Percentiles rank a stretch among this genome's conserved stretches.
Conservation (phyloP, 1,140 invertebrate species). For the Apis cerana region DNA sequence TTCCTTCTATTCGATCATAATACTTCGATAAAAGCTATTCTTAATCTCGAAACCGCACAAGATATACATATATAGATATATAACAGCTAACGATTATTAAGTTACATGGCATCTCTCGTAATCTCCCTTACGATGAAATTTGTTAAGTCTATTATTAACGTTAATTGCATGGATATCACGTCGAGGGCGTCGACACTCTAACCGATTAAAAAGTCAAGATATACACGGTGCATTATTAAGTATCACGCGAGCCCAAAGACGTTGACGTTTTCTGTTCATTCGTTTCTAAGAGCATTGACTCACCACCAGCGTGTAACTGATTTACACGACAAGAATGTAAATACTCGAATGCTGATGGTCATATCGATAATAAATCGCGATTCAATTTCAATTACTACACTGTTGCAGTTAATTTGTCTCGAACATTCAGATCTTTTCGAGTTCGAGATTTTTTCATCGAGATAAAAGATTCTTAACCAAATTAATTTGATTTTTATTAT, state of each 20-base stretch:
- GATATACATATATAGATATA: neutral
- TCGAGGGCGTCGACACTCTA: neutral
- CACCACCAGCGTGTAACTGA: conserved; percentile 21
- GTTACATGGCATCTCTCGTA: neutral
- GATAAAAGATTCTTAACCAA: no score
- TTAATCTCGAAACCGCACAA: neutral
- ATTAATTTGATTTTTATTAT: no score
- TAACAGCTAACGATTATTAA: neutral
- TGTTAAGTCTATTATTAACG: neutral
- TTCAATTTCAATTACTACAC: conserved; percentile 1
- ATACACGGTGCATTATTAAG: neutral
- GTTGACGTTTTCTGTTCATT: neutral
- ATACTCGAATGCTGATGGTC: conserved; percentile 15
- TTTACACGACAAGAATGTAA: conserved; percentile 48
- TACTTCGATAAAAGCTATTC: neutral
- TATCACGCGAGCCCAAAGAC: conserved; percentile 14
- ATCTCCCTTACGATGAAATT: neutral
- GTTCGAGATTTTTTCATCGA: neutral
- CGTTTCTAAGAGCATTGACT: conserved; percentile 20
- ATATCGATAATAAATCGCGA: conserved; percentile 24
- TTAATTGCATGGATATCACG: conserved; percentile 3
- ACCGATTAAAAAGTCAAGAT: conserved; percentile 12
- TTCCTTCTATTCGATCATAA: no score
- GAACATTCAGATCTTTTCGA: neutral
- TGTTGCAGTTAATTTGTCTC: neutral